Evolutionary conservation across 2,797 vertebrate species (phyloP).

Genomic region (Telmatherina bonti): DNA sequence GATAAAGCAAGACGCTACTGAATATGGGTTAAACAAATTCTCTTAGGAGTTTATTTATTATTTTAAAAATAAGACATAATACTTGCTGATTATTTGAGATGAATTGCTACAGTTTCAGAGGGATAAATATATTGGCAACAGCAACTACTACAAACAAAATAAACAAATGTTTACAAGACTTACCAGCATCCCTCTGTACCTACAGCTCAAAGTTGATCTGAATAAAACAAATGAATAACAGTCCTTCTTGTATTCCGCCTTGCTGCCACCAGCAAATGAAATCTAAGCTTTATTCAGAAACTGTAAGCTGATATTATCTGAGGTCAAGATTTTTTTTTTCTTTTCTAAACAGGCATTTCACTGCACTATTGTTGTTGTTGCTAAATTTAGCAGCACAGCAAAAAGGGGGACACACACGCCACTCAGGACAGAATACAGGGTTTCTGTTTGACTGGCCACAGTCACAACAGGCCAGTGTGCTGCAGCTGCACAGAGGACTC

Average conservation of each 20-base stretch:
- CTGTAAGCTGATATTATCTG: constrained; percentile 73
- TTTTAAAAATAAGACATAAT: neutral
- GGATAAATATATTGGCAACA: neutral
- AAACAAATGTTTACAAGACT: neutral
- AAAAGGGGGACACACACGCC: constrained; percentile 68
- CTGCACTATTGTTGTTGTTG: constrained; percentile 78
- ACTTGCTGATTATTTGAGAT: neutral
- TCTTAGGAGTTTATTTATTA: neutral
- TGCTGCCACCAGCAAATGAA: constrained; percentile 37
- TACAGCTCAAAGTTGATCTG: constrained; percentile 11
- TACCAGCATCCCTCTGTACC: constrained; percentile 5
- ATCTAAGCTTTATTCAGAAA: constrained; percentile 63
- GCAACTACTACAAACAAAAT: neutral
- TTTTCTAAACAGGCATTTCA: constrained; percentile 54
- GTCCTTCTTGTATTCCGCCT: constrained; percentile 21
- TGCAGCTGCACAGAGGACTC: constrained; percentile 71
- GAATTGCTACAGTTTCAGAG: fast-evolving
- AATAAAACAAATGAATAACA: constrained; percentile 10
- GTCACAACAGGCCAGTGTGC: constrained; percentile 82
- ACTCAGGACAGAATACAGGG: constrained; percentile 77
- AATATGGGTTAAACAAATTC: constrained; percentile 24
- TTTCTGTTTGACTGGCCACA: constrained; percentile 53
- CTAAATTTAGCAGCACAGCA: constrained; percentile 78
- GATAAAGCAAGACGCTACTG: constrained; percentile 21
- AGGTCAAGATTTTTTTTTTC: constrained; percentile 45